These are phyloP conservation scores for Harlomillsia oculata DNA, from an alignment of 1,140 invertebrate species.

Conservation along the genomic window DNA sequence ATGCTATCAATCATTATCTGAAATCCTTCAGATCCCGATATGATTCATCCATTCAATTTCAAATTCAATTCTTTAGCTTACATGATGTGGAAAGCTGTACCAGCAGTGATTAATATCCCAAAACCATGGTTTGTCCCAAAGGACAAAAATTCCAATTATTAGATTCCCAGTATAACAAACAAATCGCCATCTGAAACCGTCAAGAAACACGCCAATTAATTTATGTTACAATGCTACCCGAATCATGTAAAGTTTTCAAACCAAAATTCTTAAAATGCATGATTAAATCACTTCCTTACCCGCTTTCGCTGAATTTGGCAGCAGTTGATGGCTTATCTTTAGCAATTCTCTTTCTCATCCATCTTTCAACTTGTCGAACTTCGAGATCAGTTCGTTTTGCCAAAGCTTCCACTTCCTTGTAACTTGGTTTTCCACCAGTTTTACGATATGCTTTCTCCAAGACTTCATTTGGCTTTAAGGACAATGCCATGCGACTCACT, in stretches of 20 bases:
- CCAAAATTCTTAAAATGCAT: not conserved
- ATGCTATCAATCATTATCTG: too few species aligned
- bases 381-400: constrained; percentile 77
- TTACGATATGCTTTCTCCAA: constrained; percentile 60
- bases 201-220: not conserved
- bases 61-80: constrained; percentile 32
- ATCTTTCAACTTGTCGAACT: constrained; percentile 80
- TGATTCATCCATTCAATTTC: too few species aligned
- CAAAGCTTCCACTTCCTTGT: constrained; percentile 61
- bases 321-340: constrained; percentile 79
- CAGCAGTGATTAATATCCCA: constrained; percentile 89
- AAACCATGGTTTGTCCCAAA: constrained; percentile 91
- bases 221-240: not conserved
- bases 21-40: too few species aligned
- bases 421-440: constrained; percentile 61
- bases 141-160: constrained; percentile 64
- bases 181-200: constrained; percentile 65
- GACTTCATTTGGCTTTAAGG: constrained; percentile 48
- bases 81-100: constrained; percentile 55
- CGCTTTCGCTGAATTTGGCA: constrained; percentile 84
- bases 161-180: constrained; percentile 77
- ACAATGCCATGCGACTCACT: constrained; percentile 47
- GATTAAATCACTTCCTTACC: constrained; percentile 40
- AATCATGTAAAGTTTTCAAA: not conserved
- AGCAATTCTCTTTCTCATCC: constrained; percentile 68